Conservation (phyloP, 1,140 invertebrate species). For the Physella acuta region DNA sequence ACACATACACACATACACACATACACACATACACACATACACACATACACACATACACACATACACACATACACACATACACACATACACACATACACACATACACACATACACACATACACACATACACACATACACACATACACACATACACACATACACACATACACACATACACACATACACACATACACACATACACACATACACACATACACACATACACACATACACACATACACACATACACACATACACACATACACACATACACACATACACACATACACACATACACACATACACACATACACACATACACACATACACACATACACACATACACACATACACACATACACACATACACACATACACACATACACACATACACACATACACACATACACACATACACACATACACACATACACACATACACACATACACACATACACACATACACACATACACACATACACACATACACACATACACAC, state of each 20-base stretch:
- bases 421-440: too few species aligned
- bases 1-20: too few species aligned
- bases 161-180: neutral
- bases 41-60: neutral
- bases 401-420: too few species aligned
- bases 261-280: too few species aligned
- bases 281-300: too few species aligned
- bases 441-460: too few species aligned
- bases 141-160: neutral
- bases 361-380: neutral
- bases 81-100: neutral
- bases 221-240: neutral
- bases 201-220: neutral
- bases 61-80: neutral
- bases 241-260: neutral
- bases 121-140: constrained; percentile 1
- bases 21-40: too few species aligned
- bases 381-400: too few species aligned
- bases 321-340: too few species aligned
- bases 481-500: too few species aligned
- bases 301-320: too few species aligned
- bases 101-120: neutral
- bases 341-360: neutral
- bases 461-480: too few species aligned
- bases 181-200: neutral